A percentile compares a stretch with the other conserved stretches of the same genome.
phyloP scores from a whole-genome alignment of 2,888 invertebrate species.

The Apamea epomidion region DNA sequence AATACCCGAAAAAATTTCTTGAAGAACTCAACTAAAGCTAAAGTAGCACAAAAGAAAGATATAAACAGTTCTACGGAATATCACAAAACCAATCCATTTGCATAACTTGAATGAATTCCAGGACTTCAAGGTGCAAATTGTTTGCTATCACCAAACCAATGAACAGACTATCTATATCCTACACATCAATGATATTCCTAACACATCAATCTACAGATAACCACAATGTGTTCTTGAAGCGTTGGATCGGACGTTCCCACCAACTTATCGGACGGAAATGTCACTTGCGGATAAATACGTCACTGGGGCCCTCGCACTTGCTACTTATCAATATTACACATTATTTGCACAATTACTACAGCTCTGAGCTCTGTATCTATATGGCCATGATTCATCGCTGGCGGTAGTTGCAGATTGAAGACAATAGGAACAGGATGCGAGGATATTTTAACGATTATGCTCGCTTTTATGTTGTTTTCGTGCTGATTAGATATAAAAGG shows the following conservation, averaged over 20 bases:
- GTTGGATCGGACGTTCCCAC: conserved; percentile 48
- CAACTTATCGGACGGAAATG: conserved; percentile 85
- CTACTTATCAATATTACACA: conserved; percentile 71
- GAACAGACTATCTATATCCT: not conserved
- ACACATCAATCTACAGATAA: conserved; percentile 19
- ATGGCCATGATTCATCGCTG: conserved; percentile 54
- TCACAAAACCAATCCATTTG: not conserved
- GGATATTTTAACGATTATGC: conserved; percentile 52
- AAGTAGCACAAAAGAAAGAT: not conserved
- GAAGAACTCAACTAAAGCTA: not conserved
- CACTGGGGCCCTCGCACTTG: conserved; percentile 76
- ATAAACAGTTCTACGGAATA: not conserved
- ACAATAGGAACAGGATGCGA: conserved; percentile 63
- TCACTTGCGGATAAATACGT: conserved; percentile 82
- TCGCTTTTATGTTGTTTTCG: conserved; percentile 45
- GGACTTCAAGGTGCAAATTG: conserved; percentile 1
- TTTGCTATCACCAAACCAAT: conserved; percentile 1
- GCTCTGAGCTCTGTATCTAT: conserved; percentile 42
- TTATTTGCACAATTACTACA: conserved; percentile 69
- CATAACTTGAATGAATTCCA: not conserved
- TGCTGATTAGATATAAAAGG: conserved; percentile 12
- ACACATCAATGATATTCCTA: not conserved
- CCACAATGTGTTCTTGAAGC: conserved; percentile 26
- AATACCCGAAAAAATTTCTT: not conserved
- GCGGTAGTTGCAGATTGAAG: conserved; percentile 53